Evolutionary conservation across 2,888 invertebrate species (phyloP).

Genomic region (Lepidocyrtinus sp.): DNA sequence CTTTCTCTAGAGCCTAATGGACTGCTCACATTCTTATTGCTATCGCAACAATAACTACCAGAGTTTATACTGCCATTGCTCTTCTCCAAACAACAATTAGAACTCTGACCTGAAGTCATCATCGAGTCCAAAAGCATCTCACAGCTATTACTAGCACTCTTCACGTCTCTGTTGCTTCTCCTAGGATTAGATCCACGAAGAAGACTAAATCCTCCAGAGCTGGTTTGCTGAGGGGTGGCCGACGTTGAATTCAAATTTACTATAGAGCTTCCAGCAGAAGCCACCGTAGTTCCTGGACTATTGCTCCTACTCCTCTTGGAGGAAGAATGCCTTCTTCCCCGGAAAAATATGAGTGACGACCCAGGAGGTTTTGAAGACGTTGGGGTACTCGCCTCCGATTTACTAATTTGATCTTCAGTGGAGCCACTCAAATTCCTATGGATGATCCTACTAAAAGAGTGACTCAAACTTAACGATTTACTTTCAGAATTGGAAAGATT

Average conservation of each 20-base stretch:
- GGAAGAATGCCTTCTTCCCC: conserved; percentile 28
- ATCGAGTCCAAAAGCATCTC: conserved; percentile 64
- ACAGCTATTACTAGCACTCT: conserved; percentile 66
- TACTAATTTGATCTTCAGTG: conserved; percentile 41
- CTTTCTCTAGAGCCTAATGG: conserved; percentile 18
- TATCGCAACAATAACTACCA: not conserved
- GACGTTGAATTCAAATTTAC: conserved; percentile 34
- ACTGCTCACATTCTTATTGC: not conserved
- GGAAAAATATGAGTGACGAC: conserved; percentile 34
- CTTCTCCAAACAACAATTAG: conserved; percentile 12
- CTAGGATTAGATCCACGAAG: not conserved
- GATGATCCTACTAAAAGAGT: conserved; percentile 38
- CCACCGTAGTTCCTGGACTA: conserved; percentile 56
- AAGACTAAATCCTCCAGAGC: not conserved
- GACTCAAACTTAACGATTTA: conserved; percentile 41
- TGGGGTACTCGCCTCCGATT: conserved; percentile 45
- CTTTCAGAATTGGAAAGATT: conserved; percentile 1
- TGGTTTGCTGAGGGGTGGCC: not conserved
- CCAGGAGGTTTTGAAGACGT: conserved; percentile 26
- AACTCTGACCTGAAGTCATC: not conserved
- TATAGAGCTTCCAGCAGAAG: conserved; percentile 31
- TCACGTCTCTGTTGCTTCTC: conserved; percentile 43
- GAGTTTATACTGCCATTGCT: not conserved
- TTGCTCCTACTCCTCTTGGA: conserved; percentile 63
- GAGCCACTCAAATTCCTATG: not conserved